Percentiles rank a stretch among this genome's conserved stretches.
These are phyloP conservation scores for Campodea augens DNA, from an alignment of 1,140 invertebrate genomes.

Conservation along the genomic window DNA sequence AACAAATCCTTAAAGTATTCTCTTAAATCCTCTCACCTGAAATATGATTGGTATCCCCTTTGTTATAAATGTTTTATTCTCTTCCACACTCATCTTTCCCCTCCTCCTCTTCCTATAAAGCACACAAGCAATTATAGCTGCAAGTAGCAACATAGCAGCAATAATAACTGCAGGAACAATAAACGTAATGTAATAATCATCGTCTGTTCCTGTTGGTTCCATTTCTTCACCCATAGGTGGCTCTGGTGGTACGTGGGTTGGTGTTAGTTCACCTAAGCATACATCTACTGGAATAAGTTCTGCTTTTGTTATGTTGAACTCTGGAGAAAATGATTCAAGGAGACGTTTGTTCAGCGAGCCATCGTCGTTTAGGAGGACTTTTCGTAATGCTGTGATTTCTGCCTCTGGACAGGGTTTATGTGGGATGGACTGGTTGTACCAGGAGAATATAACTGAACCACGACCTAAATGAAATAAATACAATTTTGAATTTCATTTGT, in stretches of 20 bases:
- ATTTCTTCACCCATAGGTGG: constrained; percentile 22
- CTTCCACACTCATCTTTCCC: constrained; percentile 55
- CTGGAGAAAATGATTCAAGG: constrained; percentile 46
- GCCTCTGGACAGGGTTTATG: constrained; percentile 49
- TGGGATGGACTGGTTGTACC: constrained; percentile 53
- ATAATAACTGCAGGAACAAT: constrained; percentile 79
- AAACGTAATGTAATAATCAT: constrained; percentile 75
- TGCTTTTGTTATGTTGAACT: constrained; percentile 56
- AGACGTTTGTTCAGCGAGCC: constrained; percentile 34
- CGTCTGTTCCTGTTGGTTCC: constrained; percentile 27
- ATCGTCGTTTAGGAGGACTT: constrained; percentile 31
- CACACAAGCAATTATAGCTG: constrained; percentile 69
- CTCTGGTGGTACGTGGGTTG: constrained; percentile 24
- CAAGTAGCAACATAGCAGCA: constrained; percentile 65
- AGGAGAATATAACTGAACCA: constrained; percentile 33
- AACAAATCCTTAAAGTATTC: too few relatives aligned
- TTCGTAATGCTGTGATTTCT: constrained; percentile 46
- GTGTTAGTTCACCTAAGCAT: constrained; percentile 40
- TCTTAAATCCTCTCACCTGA: constrained; percentile 24
- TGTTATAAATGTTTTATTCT: constrained; percentile 30
- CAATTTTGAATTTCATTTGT: too few relatives aligned
- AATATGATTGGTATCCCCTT: constrained; percentile 90
- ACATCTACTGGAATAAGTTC: constrained; percentile 44
- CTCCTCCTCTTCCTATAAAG: constrained; percentile 63
- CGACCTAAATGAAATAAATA: too few relatives aligned